Conservation (phyloP, 2,888 invertebrate species). For the Lycocerus yunnanus region DNA sequence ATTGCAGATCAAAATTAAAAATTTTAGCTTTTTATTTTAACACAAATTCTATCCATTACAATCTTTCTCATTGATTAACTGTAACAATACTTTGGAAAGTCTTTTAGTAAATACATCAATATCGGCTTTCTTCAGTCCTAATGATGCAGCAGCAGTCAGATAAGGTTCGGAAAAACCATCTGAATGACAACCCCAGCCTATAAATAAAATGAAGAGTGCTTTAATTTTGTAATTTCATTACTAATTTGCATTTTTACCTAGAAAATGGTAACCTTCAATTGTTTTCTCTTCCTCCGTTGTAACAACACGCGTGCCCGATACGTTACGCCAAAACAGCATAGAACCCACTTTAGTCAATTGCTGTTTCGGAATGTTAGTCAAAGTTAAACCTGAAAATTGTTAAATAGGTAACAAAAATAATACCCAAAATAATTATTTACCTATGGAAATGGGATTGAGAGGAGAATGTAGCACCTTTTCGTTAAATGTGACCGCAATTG, state of each 20-base stretch:
- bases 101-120: slow-evolving; percentile 71
- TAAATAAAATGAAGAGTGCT: slow-evolving; percentile 11
- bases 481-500: slow-evolving; percentile 63
- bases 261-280: slow-evolving; percentile 62
- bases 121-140: slow-evolving; percentile 69
- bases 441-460: slow-evolving; percentile 74
- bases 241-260: slow-evolving; percentile 51
- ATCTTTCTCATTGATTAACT: background rate
- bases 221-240: background rate
- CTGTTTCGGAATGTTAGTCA: slow-evolving; percentile 53
- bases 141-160: slow-evolving; percentile 73
- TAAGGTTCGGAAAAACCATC: slow-evolving; percentile 65
- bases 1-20: no score
- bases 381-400: slow-evolving; percentile 54
- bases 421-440: slow-evolving; percentile 51
- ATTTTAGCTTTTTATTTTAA: background rate
- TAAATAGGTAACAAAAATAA: background rate
- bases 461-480: slow-evolving; percentile 65
- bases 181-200: slow-evolving; percentile 75
- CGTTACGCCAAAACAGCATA: slow-evolving; percentile 72
- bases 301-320: slow-evolving; percentile 73
- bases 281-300: slow-evolving; percentile 59
- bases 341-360: slow-evolving; percentile 68
- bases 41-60: background rate
- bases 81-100: slow-evolving; percentile 62